Conservation (phyloP, 2,113 vertebrate genomes). For the Rhinopomastus cyanomelas region DNA sequence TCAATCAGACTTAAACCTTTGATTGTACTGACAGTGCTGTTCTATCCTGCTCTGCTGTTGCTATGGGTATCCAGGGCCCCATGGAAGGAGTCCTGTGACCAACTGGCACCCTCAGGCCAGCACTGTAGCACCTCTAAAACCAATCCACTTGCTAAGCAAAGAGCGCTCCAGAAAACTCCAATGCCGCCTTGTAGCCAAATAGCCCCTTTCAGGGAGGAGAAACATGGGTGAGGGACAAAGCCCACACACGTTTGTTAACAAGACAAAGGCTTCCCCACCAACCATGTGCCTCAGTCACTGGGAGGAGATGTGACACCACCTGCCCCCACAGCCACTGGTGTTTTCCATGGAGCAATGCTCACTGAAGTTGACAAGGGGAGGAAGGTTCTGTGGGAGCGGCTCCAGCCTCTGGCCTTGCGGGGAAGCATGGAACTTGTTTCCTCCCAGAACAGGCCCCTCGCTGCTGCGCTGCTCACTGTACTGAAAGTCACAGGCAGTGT, state of each 20-base stretch:
- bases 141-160: neutral
- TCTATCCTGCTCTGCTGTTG: fast-evolving
- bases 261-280: neutral
- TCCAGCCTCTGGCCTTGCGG: neutral
- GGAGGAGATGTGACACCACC: neutral
- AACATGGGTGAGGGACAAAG: neutral
- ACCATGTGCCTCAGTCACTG: neutral
- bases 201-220: neutral
- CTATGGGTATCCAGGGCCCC: neutral
- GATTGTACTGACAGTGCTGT: neutral
- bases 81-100: neutral
- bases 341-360: fast-evolving
- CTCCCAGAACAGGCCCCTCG: neutral
- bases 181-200: fast-evolving
- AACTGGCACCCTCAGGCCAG: neutral
- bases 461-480: neutral
- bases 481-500: neutral
- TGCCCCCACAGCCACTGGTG: neutral
- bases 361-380: neutral
- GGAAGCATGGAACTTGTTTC: fast-evolving
- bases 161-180: neutral
- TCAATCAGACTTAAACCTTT: neutral
- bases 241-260: neutral
- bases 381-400: neutral
- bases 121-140: neutral